phyloP scores from a whole-genome alignment of 2,797 vertebrate genomes.

The Sebastes variabilis region DNA sequence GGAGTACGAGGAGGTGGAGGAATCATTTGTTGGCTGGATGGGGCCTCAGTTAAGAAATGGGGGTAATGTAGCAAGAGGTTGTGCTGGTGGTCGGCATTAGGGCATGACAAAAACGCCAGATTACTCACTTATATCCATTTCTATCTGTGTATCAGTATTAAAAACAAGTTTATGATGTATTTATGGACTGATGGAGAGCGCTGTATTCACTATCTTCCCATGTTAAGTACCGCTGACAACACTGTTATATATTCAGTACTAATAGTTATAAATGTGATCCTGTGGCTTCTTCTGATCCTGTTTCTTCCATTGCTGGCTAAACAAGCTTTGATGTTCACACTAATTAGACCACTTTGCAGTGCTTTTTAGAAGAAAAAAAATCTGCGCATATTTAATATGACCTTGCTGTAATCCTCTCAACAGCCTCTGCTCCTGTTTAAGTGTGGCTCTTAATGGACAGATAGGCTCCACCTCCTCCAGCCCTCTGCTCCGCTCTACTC shows the following conservation, averaged over 20 bases:
- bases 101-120: not conserved
- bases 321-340: conserved; percentile 49
- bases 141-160: not conserved
- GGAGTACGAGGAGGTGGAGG: not conserved
- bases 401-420: conserved; percentile 56
- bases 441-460: conserved; percentile 36
- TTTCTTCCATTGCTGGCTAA: conserved; percentile 20
- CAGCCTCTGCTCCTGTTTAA: conserved; percentile 40
- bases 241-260: not conserved
- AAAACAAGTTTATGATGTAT: not conserved
- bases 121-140: not conserved
- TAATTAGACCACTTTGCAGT: conserved; percentile 61
- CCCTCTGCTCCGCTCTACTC: not conserved
- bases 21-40: not conserved
- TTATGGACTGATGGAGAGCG: not conserved
- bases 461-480: conserved; percentile 26
- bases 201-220: not conserved
- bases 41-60: not conserved
- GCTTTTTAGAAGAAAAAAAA: conserved; percentile 21
- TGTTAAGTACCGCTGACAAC: not conserved
- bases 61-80: not conserved
- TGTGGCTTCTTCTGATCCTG: conserved; percentile 27
- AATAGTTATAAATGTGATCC: conserved; percentile 31
- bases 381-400: conserved; percentile 46
- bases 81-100: not conserved